Base-by-base conservation (phyloP, 2,113 vertebrate species). In the Scytalopus superciliaris region DNA sequence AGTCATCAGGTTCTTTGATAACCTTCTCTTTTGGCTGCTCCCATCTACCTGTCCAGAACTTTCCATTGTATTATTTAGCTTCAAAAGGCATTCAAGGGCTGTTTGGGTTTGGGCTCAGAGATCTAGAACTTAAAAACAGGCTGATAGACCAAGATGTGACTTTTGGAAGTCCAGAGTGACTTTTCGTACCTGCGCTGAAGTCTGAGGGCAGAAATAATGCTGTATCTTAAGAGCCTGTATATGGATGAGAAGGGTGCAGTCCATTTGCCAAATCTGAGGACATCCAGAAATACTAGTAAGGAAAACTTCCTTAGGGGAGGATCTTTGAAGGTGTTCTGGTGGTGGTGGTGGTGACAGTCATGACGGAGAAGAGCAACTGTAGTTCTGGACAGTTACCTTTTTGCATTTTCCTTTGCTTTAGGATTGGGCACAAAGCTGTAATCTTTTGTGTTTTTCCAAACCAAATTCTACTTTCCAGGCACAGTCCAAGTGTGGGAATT, bases 151-250 rank as follows among this genome's bases (percentile, higher is more conserved):
- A 56, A 37, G 57, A 52, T 33, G 64, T 47, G 27, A 44, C 21
- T 50, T 91, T 77, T 57, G 17, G 10, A 93, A 49, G 8, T 14
- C 18, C 7, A 4, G 0, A 50, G 35, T 84, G 64, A 40, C 10
- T 53, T 67, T 7, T 76, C 6, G 27, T 56, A 9, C 14, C 42
- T 55, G 14, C 13, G 5, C 24, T 76, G 37, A 93, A 83, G 25
- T 62, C 14, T 66, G 68, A 74, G 35, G 18, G 22, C 28, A 83
- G 30, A 90, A 73, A 23, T 42, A 39, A 35, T 0, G 1, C 12
- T 44, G 0, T 19, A 14, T 57, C 27, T 55, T 73, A 66, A 69
- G 13, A 78, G 17, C 37, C n/a, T 8, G 0, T 1, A 0, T 8
- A 4, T 4, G 1, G 16, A 53, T 1, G 4, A 30, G 21, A 83